Percentiles rank a stretch among this genome's conserved stretches.
These are phyloP conservation scores for Sorex maritimensis DNA, from an alignment of 2,797 vertebrate species.

Conservation along the genomic window DNA sequence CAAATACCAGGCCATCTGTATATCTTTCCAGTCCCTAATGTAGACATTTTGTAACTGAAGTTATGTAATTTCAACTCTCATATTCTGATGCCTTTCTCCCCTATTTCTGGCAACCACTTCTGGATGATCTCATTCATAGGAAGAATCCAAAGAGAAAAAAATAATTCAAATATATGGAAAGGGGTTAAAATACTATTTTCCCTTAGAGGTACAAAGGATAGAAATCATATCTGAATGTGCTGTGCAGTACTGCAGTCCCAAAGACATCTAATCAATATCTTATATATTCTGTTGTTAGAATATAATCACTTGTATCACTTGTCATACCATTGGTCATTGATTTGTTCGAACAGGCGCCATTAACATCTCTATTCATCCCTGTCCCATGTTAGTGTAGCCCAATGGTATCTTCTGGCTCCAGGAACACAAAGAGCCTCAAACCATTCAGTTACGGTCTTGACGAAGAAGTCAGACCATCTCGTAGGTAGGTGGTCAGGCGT, in stretches of 20 bases:
- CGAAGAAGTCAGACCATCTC: too few relatives aligned
- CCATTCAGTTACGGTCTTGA: too few relatives aligned
- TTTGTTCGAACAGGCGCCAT: too few relatives aligned
- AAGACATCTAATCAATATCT: background rate
- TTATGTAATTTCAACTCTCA: background rate
- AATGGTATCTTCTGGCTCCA: too few relatives aligned
- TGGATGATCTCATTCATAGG: background rate
- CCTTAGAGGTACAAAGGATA: background rate
- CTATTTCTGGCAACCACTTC: too few relatives aligned
- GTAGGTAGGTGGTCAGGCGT: too few relatives aligned
- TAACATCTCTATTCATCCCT: too few relatives aligned
- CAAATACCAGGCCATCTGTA: too few relatives aligned
- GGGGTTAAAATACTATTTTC: background rate
- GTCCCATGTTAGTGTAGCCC: too few relatives aligned
- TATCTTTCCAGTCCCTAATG: background rate
- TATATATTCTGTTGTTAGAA: background rate
- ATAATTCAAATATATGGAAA: background rate
- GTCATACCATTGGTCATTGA: too few relatives aligned
- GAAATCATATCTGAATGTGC: background rate
- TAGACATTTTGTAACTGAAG: background rate
- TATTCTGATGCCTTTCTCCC: background rate
- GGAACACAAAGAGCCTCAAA: too few relatives aligned
- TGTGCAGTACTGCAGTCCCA: background rate
- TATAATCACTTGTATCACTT: background rate
- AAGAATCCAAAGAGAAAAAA: background rate